Evolutionary conservation across 2,888 invertebrate genomes (phyloP).

Genomic region (Sphaerophoria rueppellii): DNA sequence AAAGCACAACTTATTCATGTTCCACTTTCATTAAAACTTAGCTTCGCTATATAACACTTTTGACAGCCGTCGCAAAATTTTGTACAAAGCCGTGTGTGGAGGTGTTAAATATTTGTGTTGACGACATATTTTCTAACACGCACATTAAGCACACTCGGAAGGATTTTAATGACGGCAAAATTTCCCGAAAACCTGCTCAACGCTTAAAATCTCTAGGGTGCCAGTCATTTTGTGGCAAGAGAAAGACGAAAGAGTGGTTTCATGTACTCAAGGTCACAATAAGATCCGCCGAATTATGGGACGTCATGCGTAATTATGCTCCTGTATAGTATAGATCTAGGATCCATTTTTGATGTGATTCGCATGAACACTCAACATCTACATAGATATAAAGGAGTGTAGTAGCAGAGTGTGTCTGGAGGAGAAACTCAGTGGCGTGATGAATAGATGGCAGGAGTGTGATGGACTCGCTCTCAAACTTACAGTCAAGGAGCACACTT

Average conservation of each 20-base stretch:
- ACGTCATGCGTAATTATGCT: conserved; percentile 37
- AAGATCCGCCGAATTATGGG: conserved; percentile 5
- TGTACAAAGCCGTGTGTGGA: background rate
- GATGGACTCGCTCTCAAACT: background rate
- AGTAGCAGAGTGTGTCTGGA: background rate
- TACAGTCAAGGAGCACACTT: background rate
- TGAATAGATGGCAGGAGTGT: background rate
- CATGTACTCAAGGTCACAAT: background rate
- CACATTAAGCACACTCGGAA: background rate
- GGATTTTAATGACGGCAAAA: conserved; percentile 44
- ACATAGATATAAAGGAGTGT: background rate
- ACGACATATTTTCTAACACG: conserved; percentile 33
- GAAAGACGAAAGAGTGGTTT: background rate
- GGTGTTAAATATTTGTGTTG: conserved; percentile 59
- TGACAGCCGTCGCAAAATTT: conserved; percentile 20
- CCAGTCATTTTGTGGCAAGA: too few species aligned
- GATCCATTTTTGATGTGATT: conserved; percentile 18
- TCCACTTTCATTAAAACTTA: conserved; percentile 47
- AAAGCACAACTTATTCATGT: background rate
- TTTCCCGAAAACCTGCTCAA: conserved; percentile 7
- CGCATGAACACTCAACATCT: background rate
- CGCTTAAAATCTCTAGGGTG: too few species aligned
- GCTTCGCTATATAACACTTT: conserved; percentile 33
- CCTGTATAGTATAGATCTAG: background rate
- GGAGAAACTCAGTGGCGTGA: background rate